Conservation (phyloP, 1,140 invertebrate species). For the Xylocopa sonorina region DNA sequence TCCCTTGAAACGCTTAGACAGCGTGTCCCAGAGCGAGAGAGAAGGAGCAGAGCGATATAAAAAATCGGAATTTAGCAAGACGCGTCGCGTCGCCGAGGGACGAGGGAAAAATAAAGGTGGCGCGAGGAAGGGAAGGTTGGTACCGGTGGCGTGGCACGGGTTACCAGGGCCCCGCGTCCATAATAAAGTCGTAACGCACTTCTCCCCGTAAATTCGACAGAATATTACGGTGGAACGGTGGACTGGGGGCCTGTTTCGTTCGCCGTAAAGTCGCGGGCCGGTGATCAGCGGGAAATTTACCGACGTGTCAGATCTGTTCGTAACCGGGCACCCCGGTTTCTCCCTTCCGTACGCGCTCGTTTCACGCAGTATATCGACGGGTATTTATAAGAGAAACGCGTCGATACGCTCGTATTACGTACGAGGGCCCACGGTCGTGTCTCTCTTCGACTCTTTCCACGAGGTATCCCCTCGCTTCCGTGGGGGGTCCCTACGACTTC, state of each 20-base stretch:
- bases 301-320: constrained; percentile 65
- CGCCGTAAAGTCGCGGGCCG: constrained; percentile 59
- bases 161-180: constrained; percentile 57
- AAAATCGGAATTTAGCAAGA: constrained; percentile 50
- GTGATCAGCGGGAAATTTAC: constrained; percentile 73
- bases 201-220: constrained; percentile 72
- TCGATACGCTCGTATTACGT: constrained; percentile 53
- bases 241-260: constrained; percentile 58
- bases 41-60: constrained; percentile 32
- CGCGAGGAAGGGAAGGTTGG: constrained; percentile 11
- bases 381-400: constrained; percentile 58
- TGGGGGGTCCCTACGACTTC: constrained; percentile 11
- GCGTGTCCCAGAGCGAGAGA: neutral
- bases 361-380: constrained; percentile 36
- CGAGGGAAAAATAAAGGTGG: neutral
- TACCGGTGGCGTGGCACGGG: constrained; percentile 34
- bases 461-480: neutral
- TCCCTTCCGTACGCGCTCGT: constrained; percentile 13
- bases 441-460: too few species aligned
- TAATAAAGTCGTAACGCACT: constrained; percentile 74
- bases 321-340: constrained; percentile 46
- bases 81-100: neutral
- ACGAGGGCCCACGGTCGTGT: neutral
- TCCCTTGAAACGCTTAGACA: neutral
- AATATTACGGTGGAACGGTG: constrained; percentile 67